Evolutionary conservation across 2,113 vertebrate species (phyloP).

Genomic region (Marcusenius ussheri): DNA sequence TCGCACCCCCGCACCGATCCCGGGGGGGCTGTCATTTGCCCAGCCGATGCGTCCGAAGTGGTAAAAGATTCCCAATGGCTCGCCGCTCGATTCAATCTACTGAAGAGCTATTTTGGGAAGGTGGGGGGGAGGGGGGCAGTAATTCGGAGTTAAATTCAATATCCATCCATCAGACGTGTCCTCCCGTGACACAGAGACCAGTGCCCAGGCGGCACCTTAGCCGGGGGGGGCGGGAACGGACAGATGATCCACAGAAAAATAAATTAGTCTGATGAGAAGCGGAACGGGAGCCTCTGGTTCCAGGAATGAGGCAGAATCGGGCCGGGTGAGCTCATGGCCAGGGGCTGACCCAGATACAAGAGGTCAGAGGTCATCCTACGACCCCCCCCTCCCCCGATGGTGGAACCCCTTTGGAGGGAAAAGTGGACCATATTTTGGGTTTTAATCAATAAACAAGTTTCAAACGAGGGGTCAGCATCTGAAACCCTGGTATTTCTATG

Average conservation of each 20-base stretch:
- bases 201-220: not conserved
- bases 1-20: not conserved
- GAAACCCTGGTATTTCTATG: not conserved
- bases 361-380: not conserved
- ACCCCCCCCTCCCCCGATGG: not conserved
- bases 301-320: not conserved
- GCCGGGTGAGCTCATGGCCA: not conserved
- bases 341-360: not conserved
- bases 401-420: not conserved
- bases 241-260: not conserved
- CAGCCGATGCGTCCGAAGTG: not conserved
- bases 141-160: constrained; percentile 3
- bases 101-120: not conserved
- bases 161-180: constrained; percentile 2
- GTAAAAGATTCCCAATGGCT: not conserved
- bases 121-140: not conserved
- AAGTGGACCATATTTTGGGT: not conserved
- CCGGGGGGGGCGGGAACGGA: not conserved
- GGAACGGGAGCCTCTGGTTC: not conserved
- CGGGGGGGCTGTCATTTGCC: not conserved
- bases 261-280: not conserved
- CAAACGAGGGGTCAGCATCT: not conserved
- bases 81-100: not conserved
- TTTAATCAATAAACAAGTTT: not conserved
- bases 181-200: not conserved